Evolutionary conservation across 2,888 invertebrate species (phyloP).

Genomic region (Lamellibrachia satsuma): DNA sequence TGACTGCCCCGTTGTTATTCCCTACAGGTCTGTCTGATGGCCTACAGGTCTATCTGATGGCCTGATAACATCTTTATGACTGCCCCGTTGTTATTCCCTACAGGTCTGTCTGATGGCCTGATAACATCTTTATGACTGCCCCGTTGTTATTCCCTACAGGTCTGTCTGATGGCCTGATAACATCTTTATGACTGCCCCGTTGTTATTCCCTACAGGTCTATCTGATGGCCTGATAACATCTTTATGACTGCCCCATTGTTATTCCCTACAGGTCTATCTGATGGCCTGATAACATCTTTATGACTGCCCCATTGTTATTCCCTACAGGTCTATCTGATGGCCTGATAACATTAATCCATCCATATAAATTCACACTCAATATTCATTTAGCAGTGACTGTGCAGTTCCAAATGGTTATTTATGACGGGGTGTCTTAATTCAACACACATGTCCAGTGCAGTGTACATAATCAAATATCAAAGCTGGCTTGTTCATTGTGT

Average conservation of each 20-base stretch:
- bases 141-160: no score
- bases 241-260: no score
- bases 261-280: no score
- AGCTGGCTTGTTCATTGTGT: not conserved
- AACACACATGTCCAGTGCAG: not conserved
- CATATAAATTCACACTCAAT: not conserved
- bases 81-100: no score
- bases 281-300: not conserved
- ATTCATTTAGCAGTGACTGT: not conserved
- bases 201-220: no score
- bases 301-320: not conserved
- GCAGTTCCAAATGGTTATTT: not conserved
- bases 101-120: no score
- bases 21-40: not conserved
- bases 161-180: no score
- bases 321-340: not conserved
- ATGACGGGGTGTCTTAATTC: not conserved
- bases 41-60: no score
- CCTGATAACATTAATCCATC: not conserved
- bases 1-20: not conserved
- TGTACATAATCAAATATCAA: not conserved
- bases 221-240: not conserved
- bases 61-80: not conserved
- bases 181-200: not conserved
- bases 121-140: no score